phyloP scores from a whole-genome alignment of 2,113 vertebrate genomes.

The Phalacrocorax carbo region DNA sequence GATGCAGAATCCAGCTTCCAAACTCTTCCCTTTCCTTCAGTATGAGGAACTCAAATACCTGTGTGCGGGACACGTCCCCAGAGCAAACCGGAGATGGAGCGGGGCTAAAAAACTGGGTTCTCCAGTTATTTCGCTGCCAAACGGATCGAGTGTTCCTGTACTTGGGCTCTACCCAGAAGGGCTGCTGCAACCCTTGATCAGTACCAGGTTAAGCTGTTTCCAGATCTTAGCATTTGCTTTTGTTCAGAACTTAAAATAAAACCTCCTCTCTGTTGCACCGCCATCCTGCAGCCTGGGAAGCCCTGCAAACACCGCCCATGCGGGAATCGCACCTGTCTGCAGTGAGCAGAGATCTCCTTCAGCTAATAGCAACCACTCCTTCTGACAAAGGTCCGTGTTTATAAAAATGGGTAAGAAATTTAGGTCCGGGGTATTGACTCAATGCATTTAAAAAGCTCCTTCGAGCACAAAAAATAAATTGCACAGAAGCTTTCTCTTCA shows the following conservation, averaged over 20 bases:
- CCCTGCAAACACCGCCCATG: accelerated
- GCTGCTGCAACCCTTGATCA: background rate
- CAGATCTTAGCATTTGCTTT: accelerated
- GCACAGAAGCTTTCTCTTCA: background rate
- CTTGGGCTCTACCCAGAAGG: background rate
- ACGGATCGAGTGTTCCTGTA: background rate
- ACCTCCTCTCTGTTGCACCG: background rate
- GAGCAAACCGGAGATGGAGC: accelerated
- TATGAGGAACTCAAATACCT: background rate
- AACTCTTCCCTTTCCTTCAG: background rate
- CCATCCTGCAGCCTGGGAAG: too few species aligned
- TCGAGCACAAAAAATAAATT: background rate
- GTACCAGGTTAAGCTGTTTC: background rate
- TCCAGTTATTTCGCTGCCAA: background rate
- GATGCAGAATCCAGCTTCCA: background rate
- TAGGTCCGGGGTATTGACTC: background rate
- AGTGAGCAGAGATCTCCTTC: background rate
- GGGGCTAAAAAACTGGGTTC: background rate
- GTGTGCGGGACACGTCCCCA: accelerated
- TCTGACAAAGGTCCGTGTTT: background rate
- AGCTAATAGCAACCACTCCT: background rate
- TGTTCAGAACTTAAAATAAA: background rate
- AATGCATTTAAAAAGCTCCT: background rate
- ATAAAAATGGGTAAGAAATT: background rate
- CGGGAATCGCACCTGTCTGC: background rate